Evolutionary conservation across 2,797 vertebrate genomes (phyloP).

Genomic region (Epinephelus awoara): DNA sequence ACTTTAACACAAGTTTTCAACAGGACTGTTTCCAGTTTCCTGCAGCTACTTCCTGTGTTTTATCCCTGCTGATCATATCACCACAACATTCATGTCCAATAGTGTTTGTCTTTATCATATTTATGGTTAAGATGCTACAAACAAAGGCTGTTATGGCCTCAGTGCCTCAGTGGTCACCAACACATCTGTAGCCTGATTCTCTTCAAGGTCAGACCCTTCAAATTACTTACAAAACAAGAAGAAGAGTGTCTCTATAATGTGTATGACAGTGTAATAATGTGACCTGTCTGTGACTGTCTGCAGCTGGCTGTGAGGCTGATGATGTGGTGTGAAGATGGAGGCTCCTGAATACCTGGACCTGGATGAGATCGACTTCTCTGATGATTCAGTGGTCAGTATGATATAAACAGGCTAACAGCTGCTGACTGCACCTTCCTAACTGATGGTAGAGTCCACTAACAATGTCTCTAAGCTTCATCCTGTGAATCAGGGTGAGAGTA

Average conservation of each 20-base stretch:
- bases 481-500: too few relatives aligned
- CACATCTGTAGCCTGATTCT: too few relatives aligned
- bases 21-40: slow-evolving; percentile 41
- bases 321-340: slow-evolving; percentile 94
- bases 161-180: background rate
- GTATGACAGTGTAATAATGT: background rate
- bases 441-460: too few relatives aligned
- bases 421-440: too few relatives aligned
- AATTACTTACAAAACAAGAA: background rate
- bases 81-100: background rate
- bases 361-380: slow-evolving; percentile 99
- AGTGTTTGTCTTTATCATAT: background rate
- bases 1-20: background rate
- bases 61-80: slow-evolving; percentile 35
- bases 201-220: background rate
- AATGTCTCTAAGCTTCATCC: too few relatives aligned
- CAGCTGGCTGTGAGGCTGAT: slow-evolving; percentile 68
- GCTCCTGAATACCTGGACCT: slow-evolving; percentile 99
- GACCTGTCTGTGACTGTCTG: background rate
- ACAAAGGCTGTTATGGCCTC: background rate
- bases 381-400: slow-evolving; percentile 94
- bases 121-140: background rate
- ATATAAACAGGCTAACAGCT: too few relatives aligned
- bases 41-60: slow-evolving; percentile 48
- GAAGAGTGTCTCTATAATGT: too few relatives aligned